A percentile compares a stretch with the other conserved stretches of the same genome.
Conservation (phyloP, 1,140 invertebrate species). For the Drosophila orosa region DNA sequence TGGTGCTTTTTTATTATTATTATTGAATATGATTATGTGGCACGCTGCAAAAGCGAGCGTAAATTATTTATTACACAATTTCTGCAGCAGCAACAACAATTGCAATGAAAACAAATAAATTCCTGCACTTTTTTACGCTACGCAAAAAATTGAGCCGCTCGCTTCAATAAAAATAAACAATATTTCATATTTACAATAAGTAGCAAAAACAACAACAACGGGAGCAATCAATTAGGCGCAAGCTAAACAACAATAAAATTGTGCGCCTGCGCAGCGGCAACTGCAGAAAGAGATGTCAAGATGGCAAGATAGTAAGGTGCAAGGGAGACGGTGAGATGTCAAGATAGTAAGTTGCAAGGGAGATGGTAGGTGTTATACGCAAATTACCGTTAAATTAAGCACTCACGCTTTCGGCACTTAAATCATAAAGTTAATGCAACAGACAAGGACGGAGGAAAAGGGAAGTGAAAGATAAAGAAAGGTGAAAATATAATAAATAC, state of each 20-base stretch:
- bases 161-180: slow-evolving; percentile 78
- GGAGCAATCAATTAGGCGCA: slow-evolving; percentile 67
- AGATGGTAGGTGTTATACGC: slow-evolving; percentile 45
- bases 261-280: slow-evolving; percentile 59
- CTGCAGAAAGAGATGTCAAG: slow-evolving; percentile 12
- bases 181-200: slow-evolving; percentile 76
- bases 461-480: not conserved
- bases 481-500: not conserved
- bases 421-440: slow-evolving; percentile 27
- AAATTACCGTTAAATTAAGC: slow-evolving; percentile 76
- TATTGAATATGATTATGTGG: slow-evolving; percentile 83
- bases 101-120: slow-evolving; percentile 65
- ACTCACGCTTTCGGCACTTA: slow-evolving; percentile 52
- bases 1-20: slow-evolving; percentile 57
- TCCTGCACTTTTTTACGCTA: slow-evolving; percentile 54
- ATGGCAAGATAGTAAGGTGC: not conserved
- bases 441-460: not conserved
- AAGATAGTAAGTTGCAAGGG: slow-evolving; percentile 1
- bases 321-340: slow-evolving; percentile 8
- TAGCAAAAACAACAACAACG: slow-evolving; percentile 36
- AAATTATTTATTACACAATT: slow-evolving; percentile 82
- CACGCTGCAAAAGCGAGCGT: slow-evolving; percentile 78
- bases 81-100: slow-evolving; percentile 35
- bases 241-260: slow-evolving; percentile 69
- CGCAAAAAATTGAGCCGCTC: slow-evolving; percentile 60